phyloP scores from a whole-genome alignment of 1,140 invertebrate species.

The Trachymyrmex cornetzi region DNA sequence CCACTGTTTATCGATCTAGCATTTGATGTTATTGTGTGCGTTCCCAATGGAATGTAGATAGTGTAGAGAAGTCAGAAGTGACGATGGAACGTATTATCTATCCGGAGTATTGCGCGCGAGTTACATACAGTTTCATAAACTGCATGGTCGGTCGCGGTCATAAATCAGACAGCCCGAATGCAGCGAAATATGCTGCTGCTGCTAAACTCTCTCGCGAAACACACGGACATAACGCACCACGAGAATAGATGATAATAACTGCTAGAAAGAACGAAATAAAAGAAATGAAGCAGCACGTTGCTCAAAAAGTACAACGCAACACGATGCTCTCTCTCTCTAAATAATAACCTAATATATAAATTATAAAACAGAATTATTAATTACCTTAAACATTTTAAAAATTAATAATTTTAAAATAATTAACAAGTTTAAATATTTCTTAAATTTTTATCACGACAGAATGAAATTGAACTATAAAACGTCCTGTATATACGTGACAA shows the following conservation, averaged over 20 bases:
- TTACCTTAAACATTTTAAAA: background rate
- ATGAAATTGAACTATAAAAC: background rate
- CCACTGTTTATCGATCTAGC: background rate
- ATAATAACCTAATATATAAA: background rate
- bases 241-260: constrained; percentile 57
- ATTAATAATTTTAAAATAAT: background rate
- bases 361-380: background rate
- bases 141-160: constrained; percentile 43
- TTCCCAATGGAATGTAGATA: background rate
- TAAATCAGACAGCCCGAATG: constrained; percentile 52
- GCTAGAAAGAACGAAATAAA: constrained; percentile 1
- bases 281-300: background rate
- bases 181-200: constrained; percentile 29
- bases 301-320: background rate
- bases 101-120: constrained; percentile 36
- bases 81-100: constrained; percentile 54
- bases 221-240: background rate
- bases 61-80: constrained; percentile 13
- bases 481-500: background rate
- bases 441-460: background rate
- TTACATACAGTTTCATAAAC: constrained; percentile 56
- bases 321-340: too few relatives aligned
- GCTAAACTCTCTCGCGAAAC: constrained; percentile 24
- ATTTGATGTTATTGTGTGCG: background rate
- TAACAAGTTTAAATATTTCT: background rate